Evolutionary conservation across 1,140 invertebrate species (phyloP), one percentile per base, ranked within the genome.

Genomic region (Ceratosolen fusciceps): DNA sequence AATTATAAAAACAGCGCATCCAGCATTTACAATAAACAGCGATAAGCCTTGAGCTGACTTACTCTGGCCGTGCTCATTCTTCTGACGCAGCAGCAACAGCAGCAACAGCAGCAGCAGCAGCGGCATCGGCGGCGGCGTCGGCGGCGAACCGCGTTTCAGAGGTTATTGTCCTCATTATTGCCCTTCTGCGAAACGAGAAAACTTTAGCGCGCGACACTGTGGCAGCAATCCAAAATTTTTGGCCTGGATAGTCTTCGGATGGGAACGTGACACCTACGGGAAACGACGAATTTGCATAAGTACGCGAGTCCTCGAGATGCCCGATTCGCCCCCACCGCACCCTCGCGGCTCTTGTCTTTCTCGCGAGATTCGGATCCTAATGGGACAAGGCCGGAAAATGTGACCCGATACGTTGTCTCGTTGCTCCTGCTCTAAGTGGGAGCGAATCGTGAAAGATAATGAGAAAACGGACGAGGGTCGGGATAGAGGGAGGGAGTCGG

Each of bases 221-320:
- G 78, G 78, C 78, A 74, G 37, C 71, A 65, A 74, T 79, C 78
- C 78, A 74, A 79, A 79, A 74, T 79, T 79, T 72, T 77, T 16
- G 31, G n/a, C 12, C 3, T 37, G 19, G 37, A 21, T 26, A 49
- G 49, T 65, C 62, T 43, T 58, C 34, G 16, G 24, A 24, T 24
- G n/a, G 16, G 29, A 47, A 79, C 29, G 70, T 73, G 70, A 79
- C 58, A 73, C 70, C 70, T 67, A 43, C 54, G 26, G 56, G 39
- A 72, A 43, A 34, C 58, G 60, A 54, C n/a, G 43, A 78, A 74
- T 79, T 79, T 79, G 52, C 78, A 74, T 70, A 34, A 71, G 37
- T 31, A 10, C 49, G 10, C 49, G 52, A 65, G 16, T 37, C 21
- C 34, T 65, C 60, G 10, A 65, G 29, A 37, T 37, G 34, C 31